Percentiles rank a stretch among this genome's conserved stretches.
phyloP scores from a whole-genome alignment of 2,113 vertebrate genomes.

The Cyanistes caeruleus region DNA sequence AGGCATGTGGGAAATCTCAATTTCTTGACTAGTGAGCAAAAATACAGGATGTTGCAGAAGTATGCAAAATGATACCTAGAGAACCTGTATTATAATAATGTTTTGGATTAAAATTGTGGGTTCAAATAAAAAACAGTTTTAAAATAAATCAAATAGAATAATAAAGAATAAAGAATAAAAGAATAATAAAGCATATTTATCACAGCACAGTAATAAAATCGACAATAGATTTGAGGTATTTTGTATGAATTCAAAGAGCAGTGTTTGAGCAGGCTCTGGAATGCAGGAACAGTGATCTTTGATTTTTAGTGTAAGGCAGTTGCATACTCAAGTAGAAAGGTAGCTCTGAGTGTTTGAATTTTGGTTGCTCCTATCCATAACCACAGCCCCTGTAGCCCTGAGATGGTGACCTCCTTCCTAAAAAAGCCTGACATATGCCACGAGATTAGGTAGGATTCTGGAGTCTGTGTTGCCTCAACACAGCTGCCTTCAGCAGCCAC shows the following conservation, averaged over 20 bases:
- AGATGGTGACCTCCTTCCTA: background rate
- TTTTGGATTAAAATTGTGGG: background rate
- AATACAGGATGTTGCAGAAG: background rate
- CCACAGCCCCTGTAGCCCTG: accelerated
- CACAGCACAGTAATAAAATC: background rate
- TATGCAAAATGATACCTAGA: background rate
- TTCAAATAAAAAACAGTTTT: background rate
- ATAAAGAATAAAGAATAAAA: no score
- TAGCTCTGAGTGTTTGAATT: background rate
- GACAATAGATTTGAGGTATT: background rate
- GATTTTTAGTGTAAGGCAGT: background rate
- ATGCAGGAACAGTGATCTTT: accelerated
- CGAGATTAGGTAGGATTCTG: background rate
- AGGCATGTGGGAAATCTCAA: background rate
- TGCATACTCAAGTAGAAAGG: background rate
- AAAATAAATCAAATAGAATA: background rate
- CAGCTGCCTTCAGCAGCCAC: background rate
- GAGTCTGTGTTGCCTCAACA: background rate
- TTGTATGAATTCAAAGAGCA: background rate
- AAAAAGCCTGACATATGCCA: background rate
- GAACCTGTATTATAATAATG: background rate
- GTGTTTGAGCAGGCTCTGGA: background rate
- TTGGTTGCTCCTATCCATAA: background rate
- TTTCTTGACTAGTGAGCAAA: background rate
- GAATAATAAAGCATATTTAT: background rate